Percentiles rank a stretch among this genome's conserved stretches.
Conservation (phyloP, 2,888 invertebrate genomes). For the Leptopilina drosophilae region DNA sequence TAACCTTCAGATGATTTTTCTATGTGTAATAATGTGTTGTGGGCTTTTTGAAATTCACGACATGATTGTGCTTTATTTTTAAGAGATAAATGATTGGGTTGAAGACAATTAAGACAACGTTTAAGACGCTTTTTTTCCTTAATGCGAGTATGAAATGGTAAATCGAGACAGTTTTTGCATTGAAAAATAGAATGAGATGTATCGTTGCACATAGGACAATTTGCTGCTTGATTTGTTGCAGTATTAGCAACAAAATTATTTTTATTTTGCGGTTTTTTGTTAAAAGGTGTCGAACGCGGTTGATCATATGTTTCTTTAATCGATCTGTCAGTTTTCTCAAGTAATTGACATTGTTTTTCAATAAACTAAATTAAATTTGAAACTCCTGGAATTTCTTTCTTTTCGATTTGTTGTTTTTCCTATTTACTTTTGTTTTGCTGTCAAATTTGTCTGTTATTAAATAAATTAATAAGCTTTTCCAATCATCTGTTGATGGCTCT, state of each 20-base stretch:
- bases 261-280: not conserved
- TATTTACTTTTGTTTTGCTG: slow-evolving; percentile 54
- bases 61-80: slow-evolving; percentile 8
- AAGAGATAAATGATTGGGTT: slow-evolving; percentile 6
- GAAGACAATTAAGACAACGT: slow-evolving; percentile 48
- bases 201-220: slow-evolving; percentile 39
- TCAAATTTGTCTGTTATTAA: slow-evolving; percentile 60
- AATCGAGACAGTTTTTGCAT: slow-evolving; percentile 41
- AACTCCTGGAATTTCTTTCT: slow-evolving; percentile 14
- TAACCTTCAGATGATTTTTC: not conserved
- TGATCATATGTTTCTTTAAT: slow-evolving; percentile 35
- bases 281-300: not conserved
- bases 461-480: slow-evolving; percentile 59
- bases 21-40: slow-evolving; percentile 40
- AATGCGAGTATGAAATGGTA: slow-evolving; percentile 36
- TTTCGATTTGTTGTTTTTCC: slow-evolving; percentile 48
- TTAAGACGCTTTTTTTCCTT: slow-evolving; percentile 37
- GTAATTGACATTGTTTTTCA: slow-evolving; percentile 35
- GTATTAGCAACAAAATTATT: slow-evolving; percentile 32
- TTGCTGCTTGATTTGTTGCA: not conserved
- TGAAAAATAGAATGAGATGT: slow-evolving; percentile 38
- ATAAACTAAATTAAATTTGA: slow-evolving; percentile 35
- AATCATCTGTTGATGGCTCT: slow-evolving; percentile 54
- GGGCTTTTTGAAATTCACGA: slow-evolving; percentile 17
- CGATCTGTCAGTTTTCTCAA: slow-evolving; percentile 41